phyloP scores from a whole-genome alignment of 2,888 invertebrate genomes.

The Nyleta sp. region DNA sequence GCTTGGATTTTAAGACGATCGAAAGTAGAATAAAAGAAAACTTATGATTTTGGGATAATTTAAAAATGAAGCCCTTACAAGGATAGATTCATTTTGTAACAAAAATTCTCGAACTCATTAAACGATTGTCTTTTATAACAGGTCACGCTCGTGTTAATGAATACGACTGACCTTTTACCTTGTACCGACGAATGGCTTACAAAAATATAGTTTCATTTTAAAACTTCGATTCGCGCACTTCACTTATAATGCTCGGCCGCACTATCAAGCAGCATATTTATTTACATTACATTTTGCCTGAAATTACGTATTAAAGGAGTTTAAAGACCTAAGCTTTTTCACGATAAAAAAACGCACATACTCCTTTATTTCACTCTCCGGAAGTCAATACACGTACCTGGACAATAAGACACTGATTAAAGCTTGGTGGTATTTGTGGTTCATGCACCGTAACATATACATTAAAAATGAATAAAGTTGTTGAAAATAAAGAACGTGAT shows the following conservation, averaged over 20 bases:
- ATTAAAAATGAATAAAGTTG: constrained; percentile 48
- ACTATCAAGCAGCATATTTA: not conserved
- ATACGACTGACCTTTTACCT: constrained; percentile 44
- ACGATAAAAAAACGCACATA: constrained; percentile 31
- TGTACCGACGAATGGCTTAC: not conserved
- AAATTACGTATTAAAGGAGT: constrained; percentile 32
- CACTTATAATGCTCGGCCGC: not conserved
- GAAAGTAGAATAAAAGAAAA: no score
- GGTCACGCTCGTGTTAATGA: constrained; percentile 20
- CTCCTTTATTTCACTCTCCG: constrained; percentile 43
- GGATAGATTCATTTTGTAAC: not conserved
- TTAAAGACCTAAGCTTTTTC: constrained; percentile 51
- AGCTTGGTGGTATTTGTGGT: constrained; percentile 45
- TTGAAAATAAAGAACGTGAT: no score
- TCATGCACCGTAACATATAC: constrained; percentile 53
- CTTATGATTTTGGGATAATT: no score
- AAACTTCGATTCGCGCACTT: constrained; percentile 23
- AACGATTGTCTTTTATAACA: constrained; percentile 7
- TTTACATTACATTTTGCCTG: constrained; percentile 10
- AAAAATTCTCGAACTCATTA: not conserved
- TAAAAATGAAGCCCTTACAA: not conserved
- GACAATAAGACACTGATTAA: constrained; percentile 58
- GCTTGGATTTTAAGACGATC: no score
- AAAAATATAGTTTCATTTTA: constrained; percentile 30
- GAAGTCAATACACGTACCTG: constrained; percentile 48